Percentiles rank a stretch among this genome's conserved stretches.
Evolutionary conservation across 2,888 invertebrate genomes (phyloP).

Genomic region (Pelosia muscerda): DNA sequence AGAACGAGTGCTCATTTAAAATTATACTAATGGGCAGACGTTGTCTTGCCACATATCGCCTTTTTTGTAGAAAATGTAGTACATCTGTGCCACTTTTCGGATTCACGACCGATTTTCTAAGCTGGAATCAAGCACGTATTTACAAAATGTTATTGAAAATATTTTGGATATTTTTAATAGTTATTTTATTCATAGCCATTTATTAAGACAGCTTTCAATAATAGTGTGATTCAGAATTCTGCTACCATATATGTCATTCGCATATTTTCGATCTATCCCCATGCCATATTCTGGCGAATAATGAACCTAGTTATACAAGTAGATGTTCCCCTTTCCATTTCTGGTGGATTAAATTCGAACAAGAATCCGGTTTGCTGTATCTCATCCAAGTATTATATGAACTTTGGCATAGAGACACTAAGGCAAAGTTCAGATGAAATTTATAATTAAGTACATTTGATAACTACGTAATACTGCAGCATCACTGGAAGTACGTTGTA

Average conservation of each 20-base stretch:
- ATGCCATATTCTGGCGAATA: neutral
- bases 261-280: no score
- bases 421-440: slow-evolving; percentile 26
- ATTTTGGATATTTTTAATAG: no score
- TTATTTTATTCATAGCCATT: no score
- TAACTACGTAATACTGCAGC: slow-evolving; percentile 12
- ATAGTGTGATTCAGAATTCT: no score
- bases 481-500: slow-evolving; percentile 16
- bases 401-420: no score
- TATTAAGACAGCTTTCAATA: no score
- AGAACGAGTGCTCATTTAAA: neutral
- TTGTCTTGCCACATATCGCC: neutral
- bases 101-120: neutral
- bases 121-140: neutral
- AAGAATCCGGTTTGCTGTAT: neutral
- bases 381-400: neutral
- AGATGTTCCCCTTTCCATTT: neutral
- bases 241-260: no score
- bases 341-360: neutral
- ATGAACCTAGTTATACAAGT: neutral
- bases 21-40: neutral
- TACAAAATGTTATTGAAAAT: neutral
- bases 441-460: slow-evolving; percentile 20
- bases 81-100: neutral
- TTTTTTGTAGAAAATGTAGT: neutral